Base-by-base conservation (phyloP, 2,888 invertebrate genomes). In the Nomada goodeniana region DNA sequence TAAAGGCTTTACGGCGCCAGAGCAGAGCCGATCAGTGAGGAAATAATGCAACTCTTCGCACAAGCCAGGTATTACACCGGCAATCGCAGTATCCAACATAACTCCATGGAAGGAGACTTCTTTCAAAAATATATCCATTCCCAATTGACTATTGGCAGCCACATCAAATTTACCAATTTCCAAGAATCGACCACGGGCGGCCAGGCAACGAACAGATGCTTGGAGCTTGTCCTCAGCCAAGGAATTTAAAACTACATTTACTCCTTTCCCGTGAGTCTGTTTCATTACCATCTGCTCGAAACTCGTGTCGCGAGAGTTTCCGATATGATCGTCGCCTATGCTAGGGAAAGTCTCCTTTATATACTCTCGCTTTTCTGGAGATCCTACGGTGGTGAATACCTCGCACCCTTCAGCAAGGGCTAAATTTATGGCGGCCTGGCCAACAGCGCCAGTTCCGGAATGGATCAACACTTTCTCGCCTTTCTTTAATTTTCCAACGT, bases 191-290 rank as follows among this genome's bases (percentile, higher is more conserved):
- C 98, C 96, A 0, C 95, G 94, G 2, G 87, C 87, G 0, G 95
- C 95, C 13, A 96, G 92, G 86, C 96, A 96, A 3, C 96, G 94
- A 0, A 96, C 92, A 0, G 96, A 96, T 0, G 96, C 97, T 90
- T 96, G 95, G 0, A 99, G 95, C 93, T 99, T 99, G 63, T 99
- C 98, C 90, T 98, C 98, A 0, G 98, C 96, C 60, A 99, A 98
- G 94, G 18, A 99, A 75, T 99, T 99, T 10, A 99, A 95, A 0
- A 99, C 97, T 71, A 98, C 94, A 91, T 99, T 98, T 0, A 99
- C 99, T 53, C 99, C 98, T 87, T 95, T 95, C 15, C 99, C 98
- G 10, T 96, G 95, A 0, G 99, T 99, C 90, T 96, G 95, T 64
- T 95, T 95, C 88, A 96, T 95, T 73, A 99, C 95, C 95, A 98